Evolutionary conservation across 1,140 invertebrate genomes (phyloP), one percentile per base, ranked within the genome.

Genomic region (Danaus plexippus): DNA sequence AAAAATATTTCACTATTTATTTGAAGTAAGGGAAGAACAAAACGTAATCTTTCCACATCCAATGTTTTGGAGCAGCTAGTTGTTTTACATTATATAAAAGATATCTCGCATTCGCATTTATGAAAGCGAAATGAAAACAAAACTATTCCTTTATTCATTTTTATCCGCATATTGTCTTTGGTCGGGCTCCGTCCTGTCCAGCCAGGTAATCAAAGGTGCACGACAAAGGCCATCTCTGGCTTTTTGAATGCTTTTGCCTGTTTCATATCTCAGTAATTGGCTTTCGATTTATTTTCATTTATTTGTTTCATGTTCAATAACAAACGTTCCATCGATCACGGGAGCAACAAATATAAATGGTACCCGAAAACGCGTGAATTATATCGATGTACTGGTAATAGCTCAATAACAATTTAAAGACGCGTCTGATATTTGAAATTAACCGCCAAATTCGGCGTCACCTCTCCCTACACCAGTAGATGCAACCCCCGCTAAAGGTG

Each of bases 401-500:
- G 22, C 22, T 53, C 9, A 18, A 41, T 18, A 51, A 15, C 11
- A 13, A 47, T 3, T 46, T 11, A 32, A 56, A 56, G 50, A 64
- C 49, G 63, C 57, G 45, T 71, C 63, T 54, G 13, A 74, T 82
- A 76, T 82, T 84, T 73, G 67, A 84, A 85, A 68, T 64, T 69
- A 84, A 84, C 82, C 82, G 82, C 75, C 77, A 66, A 61, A 67
- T 58, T 55, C 68, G 69, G 64, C 59, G 76, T 74, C 74, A 61
- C 54, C 58, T 66, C 69, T 61, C 71, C 75, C 72, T 66, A 66
- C 66, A 63, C 61, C 58, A 52, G 56, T 63, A 60, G 56, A 60
- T 53, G 65, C 73, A 69, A 78, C 80, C 80, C 82, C 78, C 75
- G 73, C 75, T 68, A 82, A 84, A 84, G 80, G 79, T 82, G 79